Evolutionary conservation across 2,113 vertebrate species (phyloP).

Genomic region (Sclerurus mexicanus): DNA sequence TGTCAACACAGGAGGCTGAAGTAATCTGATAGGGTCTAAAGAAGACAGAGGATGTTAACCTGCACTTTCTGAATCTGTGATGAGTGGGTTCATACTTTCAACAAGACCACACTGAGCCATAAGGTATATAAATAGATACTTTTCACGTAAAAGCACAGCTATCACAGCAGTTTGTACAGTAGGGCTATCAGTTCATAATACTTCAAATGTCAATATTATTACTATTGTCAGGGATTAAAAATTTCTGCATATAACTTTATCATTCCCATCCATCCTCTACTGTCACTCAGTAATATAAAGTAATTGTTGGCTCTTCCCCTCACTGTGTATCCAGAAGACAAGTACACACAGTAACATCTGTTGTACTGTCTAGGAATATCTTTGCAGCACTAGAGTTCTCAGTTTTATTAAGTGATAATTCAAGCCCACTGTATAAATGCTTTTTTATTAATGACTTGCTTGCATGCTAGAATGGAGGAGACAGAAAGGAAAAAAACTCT

Average conservation of each 20-base stretch:
- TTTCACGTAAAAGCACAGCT: constrained; percentile 43
- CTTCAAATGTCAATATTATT: constrained; percentile 46
- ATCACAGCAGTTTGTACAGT: constrained; percentile 14
- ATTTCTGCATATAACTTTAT: constrained; percentile 15
- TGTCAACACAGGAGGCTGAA: constrained; percentile 73
- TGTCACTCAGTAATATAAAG: background rate
- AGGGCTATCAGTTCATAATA: constrained; percentile 20
- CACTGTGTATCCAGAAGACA: background rate
- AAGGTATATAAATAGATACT: constrained; percentile 24
- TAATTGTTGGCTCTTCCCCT: background rate
- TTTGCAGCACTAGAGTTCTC: background rate
- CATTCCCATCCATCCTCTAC: background rate
- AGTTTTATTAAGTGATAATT: constrained; percentile 32
- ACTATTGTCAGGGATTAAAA: constrained; percentile 3
- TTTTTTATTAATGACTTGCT: constrained; percentile 28
- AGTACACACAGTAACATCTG: background rate
- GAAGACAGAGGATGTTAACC: constrained; percentile 39
- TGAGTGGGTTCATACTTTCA: constrained; percentile 67
- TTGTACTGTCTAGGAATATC: constrained; percentile 5
- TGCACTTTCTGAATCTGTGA: constrained; percentile 61
- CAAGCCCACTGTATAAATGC: background rate
- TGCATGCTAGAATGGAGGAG: background rate
- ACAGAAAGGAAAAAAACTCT: background rate
- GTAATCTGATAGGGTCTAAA: constrained; percentile 71
- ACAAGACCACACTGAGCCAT: constrained; percentile 9